phyloP scores from a whole-genome alignment of 1,140 invertebrate genomes.

The Drosophila funebris region DNA sequence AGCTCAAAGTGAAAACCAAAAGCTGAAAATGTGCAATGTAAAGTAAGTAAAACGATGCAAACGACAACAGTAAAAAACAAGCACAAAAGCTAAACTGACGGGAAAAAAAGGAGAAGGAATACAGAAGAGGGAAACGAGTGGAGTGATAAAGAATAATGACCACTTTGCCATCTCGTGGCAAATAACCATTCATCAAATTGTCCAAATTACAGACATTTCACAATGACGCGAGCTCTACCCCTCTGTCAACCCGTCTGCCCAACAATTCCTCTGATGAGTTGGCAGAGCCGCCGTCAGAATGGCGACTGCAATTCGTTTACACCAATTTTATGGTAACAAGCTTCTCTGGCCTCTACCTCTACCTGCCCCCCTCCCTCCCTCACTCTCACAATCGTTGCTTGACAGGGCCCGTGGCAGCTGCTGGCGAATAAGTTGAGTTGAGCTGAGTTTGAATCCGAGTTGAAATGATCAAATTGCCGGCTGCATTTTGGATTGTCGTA shows the following conservation, averaged over 20 bases:
- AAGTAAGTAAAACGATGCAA: constrained; percentile 70
- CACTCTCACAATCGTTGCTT: constrained; percentile 33
- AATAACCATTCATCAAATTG: constrained; percentile 84
- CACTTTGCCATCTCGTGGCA: constrained; percentile 84
- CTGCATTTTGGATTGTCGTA: constrained; percentile 47
- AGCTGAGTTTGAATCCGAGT: constrained; percentile 20
- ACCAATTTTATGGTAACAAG: constrained; percentile 83
- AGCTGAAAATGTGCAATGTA: constrained; percentile 57
- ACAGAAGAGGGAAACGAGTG: constrained; percentile 2
- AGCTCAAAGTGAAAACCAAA: constrained; percentile 21
- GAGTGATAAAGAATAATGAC: constrained; percentile 83
- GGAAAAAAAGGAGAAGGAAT: constrained; percentile 6
- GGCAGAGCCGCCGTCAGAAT: constrained; percentile 48
- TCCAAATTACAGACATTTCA: constrained; percentile 84
- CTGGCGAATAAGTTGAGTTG: constrained; percentile 52
- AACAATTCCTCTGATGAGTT: constrained; percentile 47
- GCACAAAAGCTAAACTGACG: constrained; percentile 37
- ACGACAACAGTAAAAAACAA: constrained; percentile 8
- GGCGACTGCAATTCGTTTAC: constrained; percentile 82
- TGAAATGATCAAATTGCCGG: constrained; percentile 43
- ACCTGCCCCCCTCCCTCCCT: background rate
- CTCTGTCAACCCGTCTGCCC: background rate
- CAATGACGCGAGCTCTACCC: constrained; percentile 67
- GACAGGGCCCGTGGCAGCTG: constrained; percentile 63
- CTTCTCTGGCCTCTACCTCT: constrained; percentile 28